Base-by-base conservation (phyloP, 2,888 invertebrate species). In the Athalia cordata region DNA sequence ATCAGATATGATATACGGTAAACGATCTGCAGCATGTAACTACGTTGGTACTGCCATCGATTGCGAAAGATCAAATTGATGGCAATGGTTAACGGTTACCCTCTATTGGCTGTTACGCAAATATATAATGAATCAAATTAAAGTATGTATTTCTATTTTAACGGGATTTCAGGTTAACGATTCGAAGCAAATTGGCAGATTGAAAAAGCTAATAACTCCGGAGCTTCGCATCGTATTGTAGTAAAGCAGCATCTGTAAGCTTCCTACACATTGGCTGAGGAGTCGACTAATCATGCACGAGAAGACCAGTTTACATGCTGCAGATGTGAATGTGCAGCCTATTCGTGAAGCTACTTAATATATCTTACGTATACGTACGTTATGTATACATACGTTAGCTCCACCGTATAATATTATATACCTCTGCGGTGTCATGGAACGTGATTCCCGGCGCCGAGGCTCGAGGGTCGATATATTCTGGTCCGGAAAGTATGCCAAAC, bases 131-230 rank as follows among this genome's bases (percentile, higher is more conserved):
- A 29, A 15, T 29, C 13, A 47, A 15, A 49, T 67, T 67, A 8
- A 67, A 3, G 29, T 29, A 29, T 29, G 67, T 67, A 1, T 67
- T 15, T 49, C 50, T 50, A 50, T 15, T 47, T 67, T 8, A 67
- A 29, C 50, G 52, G 55, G 5, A 55, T 13, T 13, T 64, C 43
- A 29, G 50, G 13, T 8, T 50, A 50, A 67, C 15, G 15, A 52
- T 52, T 67, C 47, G 62, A 62, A 29, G 62, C 47, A 49, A 7
- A 65, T 43, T 13, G 65, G 7, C 65, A 45, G 15, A 29, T 67
- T 67, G 45, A 47, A 47, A 47, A 47, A 47, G 45, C 5, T 45
- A 64, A 9, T 45, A 11, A 47, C 47, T 64, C n/a, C 15, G 9
- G 15, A 62, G 13, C 15, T 29, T 29, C 29, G 9, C 29, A 29